Percentiles rank a stretch among this genome's conserved stretches.
Conservation (phyloP, 35 echinoderm and acorn worm species). For the Anneissia japonica region DNA sequence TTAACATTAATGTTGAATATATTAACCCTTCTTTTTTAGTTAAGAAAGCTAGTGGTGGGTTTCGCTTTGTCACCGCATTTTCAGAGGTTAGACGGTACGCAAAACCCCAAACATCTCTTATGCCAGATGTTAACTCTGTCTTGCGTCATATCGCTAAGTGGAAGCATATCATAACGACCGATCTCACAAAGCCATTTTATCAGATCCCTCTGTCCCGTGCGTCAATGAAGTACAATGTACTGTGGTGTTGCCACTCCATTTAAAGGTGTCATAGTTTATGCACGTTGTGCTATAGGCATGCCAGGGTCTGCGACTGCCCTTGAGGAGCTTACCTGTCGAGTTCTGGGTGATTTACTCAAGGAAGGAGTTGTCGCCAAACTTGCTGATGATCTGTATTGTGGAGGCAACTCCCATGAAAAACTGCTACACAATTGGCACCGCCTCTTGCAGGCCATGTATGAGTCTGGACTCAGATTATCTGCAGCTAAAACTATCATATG, state of each 20-base stretch:
- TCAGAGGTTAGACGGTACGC: slow-evolving; percentile 8
- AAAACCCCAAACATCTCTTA: slow-evolving; percentile 35
- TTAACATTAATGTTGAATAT: slow-evolving; percentile 34
- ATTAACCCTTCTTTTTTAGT: slow-evolving; percentile 37
- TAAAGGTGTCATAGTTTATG: slow-evolving; percentile 32
- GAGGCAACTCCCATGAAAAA: slow-evolving; percentile 35
- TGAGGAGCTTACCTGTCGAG: slow-evolving; percentile 23
- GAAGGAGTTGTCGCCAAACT: slow-evolving; percentile 42
- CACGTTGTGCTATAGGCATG: slow-evolving; percentile 55
- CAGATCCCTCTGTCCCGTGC: slow-evolving; percentile 1
- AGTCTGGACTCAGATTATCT: slow-evolving; percentile 14
- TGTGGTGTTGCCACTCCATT: slow-evolving; percentile 49
- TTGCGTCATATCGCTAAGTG: slow-evolving; percentile 12
- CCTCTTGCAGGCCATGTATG: slow-evolving; percentile 17
- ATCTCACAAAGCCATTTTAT: slow-evolving; percentile 10
- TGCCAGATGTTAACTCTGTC: slow-evolving; percentile 32
- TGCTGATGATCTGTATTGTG: slow-evolving; percentile 57
- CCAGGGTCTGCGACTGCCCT: slow-evolving; percentile 24
- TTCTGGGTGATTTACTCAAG: slow-evolving; percentile 40
- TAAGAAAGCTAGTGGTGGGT: background rate
- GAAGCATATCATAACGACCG: slow-evolving; percentile 8
- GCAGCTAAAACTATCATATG: background rate
- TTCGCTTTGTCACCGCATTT: background rate
- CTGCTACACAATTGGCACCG: slow-evolving; percentile 24
- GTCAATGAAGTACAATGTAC: slow-evolving; percentile 65